Base-by-base conservation (phyloP, 1,140 invertebrate species). In the Radopholus similis region DNA sequence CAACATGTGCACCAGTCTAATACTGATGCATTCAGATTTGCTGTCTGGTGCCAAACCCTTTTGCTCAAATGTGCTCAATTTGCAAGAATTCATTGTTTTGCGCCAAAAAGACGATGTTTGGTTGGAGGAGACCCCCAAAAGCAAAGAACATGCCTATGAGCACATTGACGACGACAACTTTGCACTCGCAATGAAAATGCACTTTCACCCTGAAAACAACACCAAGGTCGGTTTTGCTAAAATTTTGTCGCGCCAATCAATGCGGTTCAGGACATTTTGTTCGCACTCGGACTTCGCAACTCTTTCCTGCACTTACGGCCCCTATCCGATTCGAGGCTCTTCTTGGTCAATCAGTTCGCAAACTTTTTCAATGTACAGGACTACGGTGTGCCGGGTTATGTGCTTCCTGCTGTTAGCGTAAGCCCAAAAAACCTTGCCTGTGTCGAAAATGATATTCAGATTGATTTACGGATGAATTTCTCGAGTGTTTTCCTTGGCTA, bases 311-410 rank as follows among this genome's bases (percentile, higher is more conserved):
- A 77, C 18, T 40, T 77, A n/a, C 57, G 42, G 18, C 74, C 77
- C 13, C 51, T 80, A 26, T 34, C 35, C 26, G 28, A 58, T 54
- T 15, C 55, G 6, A 34, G 55, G 13, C 59, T 63, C 21, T 69
- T 74, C 42, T 77, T 72, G 77, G 54, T 56, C 1, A 32, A 66
- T 26, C 75, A 77, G 38, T 59, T 80, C 23, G 47, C 53, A 11
- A 53, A 76, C 21, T 77, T 77, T 58, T 81, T 77, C 37, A 53
- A 53, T 2, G 63, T 78, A 2, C n/a, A 37, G 8, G 77, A 77
- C 23, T 80, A 81, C 15, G 64, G 32, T 8, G 64, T 81, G 38
- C 77, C 77, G 21, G 77, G 70, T 23, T 80, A 78, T 65, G 68
- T 38, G 49, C 38, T 35, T 37, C 75, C 77, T 9, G 47, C 44